Percentiles rank a stretch among this genome's conserved stretches.
Evolutionary conservation across 2,888 invertebrate genomes (phyloP).

Genomic region (Ophion obscuratus): DNA sequence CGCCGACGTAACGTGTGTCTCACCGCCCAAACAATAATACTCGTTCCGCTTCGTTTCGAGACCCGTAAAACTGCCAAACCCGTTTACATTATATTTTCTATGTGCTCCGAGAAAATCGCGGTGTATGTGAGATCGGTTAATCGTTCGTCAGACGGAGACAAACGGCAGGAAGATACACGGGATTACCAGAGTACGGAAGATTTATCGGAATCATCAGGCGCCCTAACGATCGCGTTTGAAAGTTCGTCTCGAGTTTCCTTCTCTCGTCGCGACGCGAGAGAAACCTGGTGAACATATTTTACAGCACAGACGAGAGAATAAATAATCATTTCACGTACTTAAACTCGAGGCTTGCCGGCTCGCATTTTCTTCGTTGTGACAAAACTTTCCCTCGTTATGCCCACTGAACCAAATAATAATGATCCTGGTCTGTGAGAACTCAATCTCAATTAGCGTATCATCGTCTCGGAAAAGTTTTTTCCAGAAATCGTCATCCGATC

Average conservation of each 20-base stretch:
- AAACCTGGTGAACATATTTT: no score
- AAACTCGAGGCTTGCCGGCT: no score
- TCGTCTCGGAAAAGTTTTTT: no score
- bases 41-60: slow-evolving; percentile 22
- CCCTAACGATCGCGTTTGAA: slow-evolving; percentile 38
- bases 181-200: slow-evolving; percentile 56
- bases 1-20: slow-evolving; percentile 9
- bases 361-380: no score
- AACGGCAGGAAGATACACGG: slow-evolving; percentile 61
- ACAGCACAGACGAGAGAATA: background rate
- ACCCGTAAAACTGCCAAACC: slow-evolving; percentile 28
- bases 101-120: slow-evolving; percentile 19
- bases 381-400: no score
- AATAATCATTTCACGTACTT: no score
- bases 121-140: slow-evolving; percentile 55
- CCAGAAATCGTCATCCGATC: no score
- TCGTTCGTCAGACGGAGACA: slow-evolving; percentile 29
- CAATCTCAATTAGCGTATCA: no score
- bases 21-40: slow-evolving; percentile 41
- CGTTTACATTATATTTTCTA: slow-evolving; percentile 5
- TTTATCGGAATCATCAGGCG: slow-evolving; percentile 57
- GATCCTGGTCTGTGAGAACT: no score
- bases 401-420: no score
- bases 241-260: slow-evolving; percentile 23
- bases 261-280: background rate